phyloP scores from a whole-genome alignment of 1,140 invertebrate genomes.

The Brachionus koreanus region DNA sequence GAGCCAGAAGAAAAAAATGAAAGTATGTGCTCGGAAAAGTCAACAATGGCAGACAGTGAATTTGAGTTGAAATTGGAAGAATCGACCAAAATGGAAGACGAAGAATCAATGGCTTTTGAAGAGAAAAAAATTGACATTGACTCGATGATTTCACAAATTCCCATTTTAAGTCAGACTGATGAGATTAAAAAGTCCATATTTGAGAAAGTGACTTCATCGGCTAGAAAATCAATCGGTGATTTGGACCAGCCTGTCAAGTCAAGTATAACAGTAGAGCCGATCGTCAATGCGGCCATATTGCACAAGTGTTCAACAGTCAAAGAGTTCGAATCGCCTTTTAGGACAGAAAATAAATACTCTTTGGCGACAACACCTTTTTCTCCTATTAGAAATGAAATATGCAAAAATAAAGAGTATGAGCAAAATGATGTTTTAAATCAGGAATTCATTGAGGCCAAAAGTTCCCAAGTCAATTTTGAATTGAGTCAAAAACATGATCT shows the following conservation, averaged over 20 bases:
- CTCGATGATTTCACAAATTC: not conserved
- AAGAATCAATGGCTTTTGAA: not conserved
- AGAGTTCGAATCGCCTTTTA: not conserved
- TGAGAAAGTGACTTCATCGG: not conserved
- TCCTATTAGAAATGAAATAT: not conserved
- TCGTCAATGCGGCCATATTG: not conserved
- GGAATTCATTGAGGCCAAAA: not conserved
- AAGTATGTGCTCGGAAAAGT: not conserved
- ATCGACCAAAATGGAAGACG: not conserved
- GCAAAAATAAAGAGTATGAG: no score
- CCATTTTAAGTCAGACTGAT: not conserved
- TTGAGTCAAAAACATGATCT: not conserved
- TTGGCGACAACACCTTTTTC: not conserved
- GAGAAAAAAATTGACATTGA: conserved; percentile 3
- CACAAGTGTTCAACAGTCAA: not conserved
- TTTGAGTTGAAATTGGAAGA: not conserved
- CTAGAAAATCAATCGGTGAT: not conserved
- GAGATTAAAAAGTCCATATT: conserved; percentile 6
- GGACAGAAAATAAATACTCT: not conserved
- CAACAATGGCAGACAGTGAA: not conserved
- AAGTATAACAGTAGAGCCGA: not conserved
- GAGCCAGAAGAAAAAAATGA: not conserved
- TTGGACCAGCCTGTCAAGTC: not conserved
- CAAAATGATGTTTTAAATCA: not conserved
- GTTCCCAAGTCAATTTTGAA: not conserved